Evolutionary conservation across 2,797 vertebrate species (phyloP), one percentile per base, ranked within the genome.

Genomic region (Macrochelys suwanniensis): DNA sequence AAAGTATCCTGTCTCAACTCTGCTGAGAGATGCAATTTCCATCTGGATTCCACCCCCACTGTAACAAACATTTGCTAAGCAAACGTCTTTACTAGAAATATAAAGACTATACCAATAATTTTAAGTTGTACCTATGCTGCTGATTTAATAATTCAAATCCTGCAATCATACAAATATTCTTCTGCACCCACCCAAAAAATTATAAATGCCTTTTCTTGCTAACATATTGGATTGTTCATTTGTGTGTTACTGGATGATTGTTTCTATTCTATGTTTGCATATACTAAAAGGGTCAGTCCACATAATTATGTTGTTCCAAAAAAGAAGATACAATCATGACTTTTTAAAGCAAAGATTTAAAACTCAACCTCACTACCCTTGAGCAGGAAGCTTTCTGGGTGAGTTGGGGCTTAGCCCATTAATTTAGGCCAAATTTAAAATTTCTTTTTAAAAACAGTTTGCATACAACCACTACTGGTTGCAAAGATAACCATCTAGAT

Each of bases 81-180:
- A 90, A 77, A 77, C 37, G 90, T 53, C 2, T 8, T 54, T 9
- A 83, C 87, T 56, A 91, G 68, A 47, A 84, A 96, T 85, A 33
- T 33, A 56, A 28, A 54, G 42, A 68, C 79, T 80, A 54, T 53
- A 76, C 57, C 87, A 54, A 16, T 84, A 88, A 85, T 84, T 26
- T 85, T 74, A 96, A 98, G 85, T 94, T 45, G 78, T 91, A 97
- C 85, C 93, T 91, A 93, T 82, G 10, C 80, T 95, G 42, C 85
- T 42, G n/a, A 21, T 71, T 88, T 94, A 91, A 51, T 15, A 31
- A 96, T 71, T 83, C 82, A 87, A 91, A 90, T 56, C 57, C 59
- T 71, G 65, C 91, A 92, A 91, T 88, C 71, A 93, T 13, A 56
- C 1, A 5, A 87, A 78, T 79, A 88, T 33, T 94, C 90, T 87